Conservation (phyloP, 1,140 invertebrate species). For the Branchinecta lynchi region DNA sequence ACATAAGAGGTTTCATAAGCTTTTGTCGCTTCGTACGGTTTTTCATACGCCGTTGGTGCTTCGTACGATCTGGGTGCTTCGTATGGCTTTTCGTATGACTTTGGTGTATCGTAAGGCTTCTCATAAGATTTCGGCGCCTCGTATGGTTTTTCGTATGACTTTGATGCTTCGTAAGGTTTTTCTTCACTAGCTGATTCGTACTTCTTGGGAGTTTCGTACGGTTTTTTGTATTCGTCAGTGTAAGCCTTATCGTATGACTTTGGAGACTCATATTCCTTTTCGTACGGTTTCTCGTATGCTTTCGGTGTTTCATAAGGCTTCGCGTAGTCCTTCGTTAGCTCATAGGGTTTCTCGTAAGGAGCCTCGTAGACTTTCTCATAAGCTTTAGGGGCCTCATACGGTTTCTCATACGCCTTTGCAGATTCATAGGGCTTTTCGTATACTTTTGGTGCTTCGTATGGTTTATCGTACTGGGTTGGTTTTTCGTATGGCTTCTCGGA, state of each 20-base stretch:
- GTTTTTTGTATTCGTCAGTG: constrained; percentile 4
- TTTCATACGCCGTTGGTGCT: neutral
- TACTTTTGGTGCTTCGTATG: constrained; percentile 16
- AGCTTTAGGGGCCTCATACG: too few species aligned
- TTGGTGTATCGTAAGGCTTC: neutral
- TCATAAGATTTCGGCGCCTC: neutral
- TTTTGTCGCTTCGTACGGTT: too few species aligned
- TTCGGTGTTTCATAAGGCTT: constrained; percentile 8
- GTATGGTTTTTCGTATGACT: constrained; percentile 1
- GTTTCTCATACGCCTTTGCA: neutral
- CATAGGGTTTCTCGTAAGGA: constrained; percentile 13
- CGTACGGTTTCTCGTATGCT: neutral
- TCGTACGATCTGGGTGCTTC: constrained; percentile 15
- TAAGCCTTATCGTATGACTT: neutral
- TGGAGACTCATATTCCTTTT: neutral
- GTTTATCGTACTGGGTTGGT: too few species aligned
- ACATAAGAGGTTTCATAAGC: too few species aligned
- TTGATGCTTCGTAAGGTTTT: constrained; percentile 16
- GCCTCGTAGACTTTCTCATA: constrained; percentile 14
- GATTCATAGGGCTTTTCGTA: neutral
- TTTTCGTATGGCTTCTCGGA: too few species aligned
- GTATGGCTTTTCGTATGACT: constrained; percentile 12
- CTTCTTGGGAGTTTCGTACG: constrained; percentile 2
- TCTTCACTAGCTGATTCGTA: neutral
- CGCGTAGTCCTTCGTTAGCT: neutral